phyloP scores from a whole-genome alignment of 2,113 vertebrate species.

The Gadus chalcogrammus region DNA sequence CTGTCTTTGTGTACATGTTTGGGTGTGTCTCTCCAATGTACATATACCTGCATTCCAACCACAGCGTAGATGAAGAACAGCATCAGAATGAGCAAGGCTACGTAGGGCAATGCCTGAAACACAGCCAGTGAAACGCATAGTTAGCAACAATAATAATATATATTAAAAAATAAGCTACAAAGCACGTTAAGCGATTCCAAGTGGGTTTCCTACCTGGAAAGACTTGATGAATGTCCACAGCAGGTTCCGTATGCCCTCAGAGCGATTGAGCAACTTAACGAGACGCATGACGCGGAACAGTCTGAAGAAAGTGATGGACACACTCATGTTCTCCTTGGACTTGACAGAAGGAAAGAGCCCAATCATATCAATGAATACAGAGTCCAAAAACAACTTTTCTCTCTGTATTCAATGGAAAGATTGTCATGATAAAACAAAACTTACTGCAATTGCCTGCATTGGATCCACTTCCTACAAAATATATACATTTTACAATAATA shows the following conservation, averaged over 20 bases:
- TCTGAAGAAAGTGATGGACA: slow-evolving; percentile 92
- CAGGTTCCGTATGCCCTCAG: slow-evolving; percentile 87
- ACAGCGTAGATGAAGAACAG: slow-evolving; percentile 95
- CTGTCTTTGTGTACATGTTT: neutral
- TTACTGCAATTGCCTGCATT: slow-evolving; percentile 70
- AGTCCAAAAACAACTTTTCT: neutral
- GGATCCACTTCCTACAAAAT: slow-evolving; percentile 64
- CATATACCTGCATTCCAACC: slow-evolving; percentile 90
- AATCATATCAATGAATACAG: neutral
- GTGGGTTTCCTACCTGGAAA: slow-evolving; percentile 77
- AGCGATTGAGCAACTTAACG: slow-evolving; percentile 87
- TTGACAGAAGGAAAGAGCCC: slow-evolving; percentile 41
- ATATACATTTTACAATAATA: neutral
- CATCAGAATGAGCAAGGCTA: slow-evolving; percentile 92
- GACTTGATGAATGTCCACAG: slow-evolving; percentile 97
- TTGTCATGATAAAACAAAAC: slow-evolving; percentile 10
- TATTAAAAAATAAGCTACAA: slow-evolving; percentile 1
- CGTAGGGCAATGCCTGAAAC: slow-evolving; percentile 85
- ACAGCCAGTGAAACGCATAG: slow-evolving; percentile 3
- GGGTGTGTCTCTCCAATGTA: neutral
- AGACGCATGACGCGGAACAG: slow-evolving; percentile 91
- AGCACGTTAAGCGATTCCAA: neutral
- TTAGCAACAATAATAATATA: neutral
- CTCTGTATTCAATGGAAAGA: neutral
- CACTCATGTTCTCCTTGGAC: slow-evolving; percentile 82